These are phyloP conservation scores for Drosophila rhopaloa DNA, from an alignment of 1,140 invertebrate genomes.

Conservation along the genomic window DNA sequence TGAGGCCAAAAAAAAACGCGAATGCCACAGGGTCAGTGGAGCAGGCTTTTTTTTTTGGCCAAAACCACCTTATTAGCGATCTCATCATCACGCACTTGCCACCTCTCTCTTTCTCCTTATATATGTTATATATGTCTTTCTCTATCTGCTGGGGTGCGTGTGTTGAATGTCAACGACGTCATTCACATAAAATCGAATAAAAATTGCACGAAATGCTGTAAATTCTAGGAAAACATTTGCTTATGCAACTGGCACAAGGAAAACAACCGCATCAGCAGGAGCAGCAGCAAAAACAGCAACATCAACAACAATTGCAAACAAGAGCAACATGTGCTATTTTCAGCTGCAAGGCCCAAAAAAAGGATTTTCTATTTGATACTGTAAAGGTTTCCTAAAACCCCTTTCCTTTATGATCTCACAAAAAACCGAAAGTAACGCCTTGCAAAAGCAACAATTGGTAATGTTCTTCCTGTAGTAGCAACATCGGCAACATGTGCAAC, in stretches of 20 bases:
- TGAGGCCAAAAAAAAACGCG: conserved; percentile 34
- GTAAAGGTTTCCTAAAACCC: not conserved
- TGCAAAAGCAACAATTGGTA: not conserved
- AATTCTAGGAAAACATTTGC: conserved; percentile 75
- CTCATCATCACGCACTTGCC: conserved; percentile 40
- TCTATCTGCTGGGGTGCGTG: conserved; percentile 31
- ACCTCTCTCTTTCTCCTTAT: conserved; percentile 2
- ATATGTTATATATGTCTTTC: not conserved
- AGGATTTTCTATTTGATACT: not conserved
- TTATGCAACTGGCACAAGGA: conserved; percentile 71
- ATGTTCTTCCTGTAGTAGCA: not conserved
- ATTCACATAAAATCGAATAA: conserved; percentile 64
- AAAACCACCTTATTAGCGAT: conserved; percentile 70
- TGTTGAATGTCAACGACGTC: conserved; percentile 70
- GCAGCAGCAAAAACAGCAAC: conserved; percentile 4
- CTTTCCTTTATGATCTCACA: no score
- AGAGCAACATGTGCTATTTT: not conserved
- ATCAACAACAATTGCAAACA: not conserved
- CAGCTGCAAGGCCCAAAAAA: not conserved
- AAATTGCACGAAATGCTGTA: conserved; percentile 57
- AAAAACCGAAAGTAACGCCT: not conserved
- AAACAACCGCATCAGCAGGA: conserved; percentile 29
- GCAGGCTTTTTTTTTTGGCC: conserved; percentile 53
- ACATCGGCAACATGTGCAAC: not conserved
- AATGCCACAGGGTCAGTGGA: conserved; percentile 58